Base-by-base conservation (phyloP, 2,888 invertebrate genomes). In the Rapana venosa region DNA sequence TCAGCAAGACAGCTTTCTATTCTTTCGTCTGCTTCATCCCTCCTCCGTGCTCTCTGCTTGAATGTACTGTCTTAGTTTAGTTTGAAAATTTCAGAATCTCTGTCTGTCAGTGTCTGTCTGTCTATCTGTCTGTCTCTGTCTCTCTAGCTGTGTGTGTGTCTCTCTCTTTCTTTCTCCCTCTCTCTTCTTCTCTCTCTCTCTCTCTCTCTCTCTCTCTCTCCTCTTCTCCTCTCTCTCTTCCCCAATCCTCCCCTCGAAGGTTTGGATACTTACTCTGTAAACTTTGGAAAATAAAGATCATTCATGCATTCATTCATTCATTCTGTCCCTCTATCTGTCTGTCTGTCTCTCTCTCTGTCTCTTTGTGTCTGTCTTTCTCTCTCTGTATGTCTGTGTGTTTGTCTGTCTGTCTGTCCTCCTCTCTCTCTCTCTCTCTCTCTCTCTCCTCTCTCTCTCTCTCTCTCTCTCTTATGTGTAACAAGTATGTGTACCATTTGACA, bases 121-220 rank as follows among this genome's bases (percentile, higher is more conserved):
- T n/a, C 22, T n/a, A 26, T 74, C 74, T 74, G n/a, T 74, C 74
- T 74, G 30, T 77, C 77, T 77, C 77, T 77, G 30, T 77, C 77
- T 77, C 77, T 77, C 77, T 77, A 30, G n/a, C 77, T 77, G 30
- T 77, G 30, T 77, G 30, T 77, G 30, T 77, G 30, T 32, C 32
- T 79, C 77, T 79, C 77, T 79, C 77, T 79, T 32, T 79, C 77
- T 79, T 32, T 79, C 77, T 74, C 74, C 5, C 32, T 32, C 77
- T 20, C 77, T 32, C 77, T 35, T 17, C n/a, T 5, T 74, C 26
- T 74, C 26, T 74, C 2, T 66, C 20, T 66, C 5, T 74, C 47
- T 66, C 2, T 17, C 2, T 66, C 20, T 66, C 20, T 66, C 20
- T 66, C 20, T 66, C 20, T 66, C 20, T 66, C 20, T 66, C 20